Evolutionary conservation across 2,113 vertebrate genomes (phyloP).

Genomic region (Oreochromis niloticus): DNA sequence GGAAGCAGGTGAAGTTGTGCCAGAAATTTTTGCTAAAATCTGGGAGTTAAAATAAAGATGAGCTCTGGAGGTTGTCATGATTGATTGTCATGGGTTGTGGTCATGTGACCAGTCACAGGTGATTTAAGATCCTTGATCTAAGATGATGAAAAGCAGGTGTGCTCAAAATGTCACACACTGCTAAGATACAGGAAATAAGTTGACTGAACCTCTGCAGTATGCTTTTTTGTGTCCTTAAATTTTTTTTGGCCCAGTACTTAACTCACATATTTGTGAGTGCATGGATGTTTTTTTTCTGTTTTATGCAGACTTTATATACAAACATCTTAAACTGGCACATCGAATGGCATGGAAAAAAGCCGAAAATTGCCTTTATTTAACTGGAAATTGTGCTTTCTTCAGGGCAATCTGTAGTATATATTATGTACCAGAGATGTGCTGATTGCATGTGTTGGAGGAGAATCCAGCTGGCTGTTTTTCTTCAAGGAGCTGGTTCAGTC

Average conservation of each 20-base stretch:
- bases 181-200: background rate
- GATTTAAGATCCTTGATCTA: background rate
- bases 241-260: fast-evolving
- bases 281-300: background rate
- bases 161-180: background rate
- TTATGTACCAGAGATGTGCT: conserved; percentile 27
- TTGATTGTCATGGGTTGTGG: background rate
- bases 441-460: conserved; percentile 34
- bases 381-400: background rate
- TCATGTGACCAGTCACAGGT: background rate
- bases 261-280: background rate
- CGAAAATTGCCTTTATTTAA: background rate
- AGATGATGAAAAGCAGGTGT: background rate
- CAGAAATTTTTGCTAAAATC: background rate
- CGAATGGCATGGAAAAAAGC: background rate
- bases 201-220: background rate
- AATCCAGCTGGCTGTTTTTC: conserved; percentile 42
- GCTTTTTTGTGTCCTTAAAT: background rate
- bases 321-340: background rate
- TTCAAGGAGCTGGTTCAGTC: conserved; percentile 62
- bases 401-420: background rate
- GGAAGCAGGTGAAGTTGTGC: no score
- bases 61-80: background rate
- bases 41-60: background rate
- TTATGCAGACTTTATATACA: background rate